A percentile compares a stretch with the other conserved stretches of the same genome.
Evolutionary conservation across 2,888 invertebrate species (phyloP).

Genomic region (Mayetiola destructor): DNA sequence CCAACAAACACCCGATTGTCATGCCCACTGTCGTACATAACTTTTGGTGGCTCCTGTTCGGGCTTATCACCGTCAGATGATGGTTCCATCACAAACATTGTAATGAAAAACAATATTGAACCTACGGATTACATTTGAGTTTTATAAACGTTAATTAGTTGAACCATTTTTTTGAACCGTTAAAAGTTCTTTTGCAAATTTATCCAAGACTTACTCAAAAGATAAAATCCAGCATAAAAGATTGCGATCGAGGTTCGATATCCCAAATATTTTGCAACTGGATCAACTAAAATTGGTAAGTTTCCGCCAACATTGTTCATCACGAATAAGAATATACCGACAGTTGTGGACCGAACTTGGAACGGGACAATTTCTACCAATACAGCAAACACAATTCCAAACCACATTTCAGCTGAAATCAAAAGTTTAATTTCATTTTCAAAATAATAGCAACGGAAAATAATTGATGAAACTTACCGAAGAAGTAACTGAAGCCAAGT

Average conservation of each 20-base stretch:
- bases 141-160: too few species aligned
- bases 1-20: constrained; percentile 32
- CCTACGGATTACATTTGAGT: constrained; percentile 44
- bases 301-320: constrained; percentile 90
- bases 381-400: constrained; percentile 81
- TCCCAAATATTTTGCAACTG: constrained; percentile 64
- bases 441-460: too few species aligned
- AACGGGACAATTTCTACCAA: constrained; percentile 77
- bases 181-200: too few species aligned
- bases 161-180: too few species aligned
- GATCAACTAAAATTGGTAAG: constrained; percentile 74
- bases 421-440: too few species aligned
- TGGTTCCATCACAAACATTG: constrained; percentile 69
- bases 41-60: background rate
- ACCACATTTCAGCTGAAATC: constrained; percentile 81
- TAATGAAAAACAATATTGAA: constrained; percentile 65
- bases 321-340: constrained; percentile 76
- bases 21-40: constrained; percentile 24
- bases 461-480: constrained; percentile 48
- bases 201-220: constrained; percentile 52
- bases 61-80: constrained; percentile 29
- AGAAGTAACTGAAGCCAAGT: constrained; percentile 75
- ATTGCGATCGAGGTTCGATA: constrained; percentile 74
- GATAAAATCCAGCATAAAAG: constrained; percentile 77
- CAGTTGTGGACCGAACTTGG: constrained; percentile 65